Conservation (phyloP, 2,888 invertebrate genomes). For the Barypeithes pellucidus region DNA sequence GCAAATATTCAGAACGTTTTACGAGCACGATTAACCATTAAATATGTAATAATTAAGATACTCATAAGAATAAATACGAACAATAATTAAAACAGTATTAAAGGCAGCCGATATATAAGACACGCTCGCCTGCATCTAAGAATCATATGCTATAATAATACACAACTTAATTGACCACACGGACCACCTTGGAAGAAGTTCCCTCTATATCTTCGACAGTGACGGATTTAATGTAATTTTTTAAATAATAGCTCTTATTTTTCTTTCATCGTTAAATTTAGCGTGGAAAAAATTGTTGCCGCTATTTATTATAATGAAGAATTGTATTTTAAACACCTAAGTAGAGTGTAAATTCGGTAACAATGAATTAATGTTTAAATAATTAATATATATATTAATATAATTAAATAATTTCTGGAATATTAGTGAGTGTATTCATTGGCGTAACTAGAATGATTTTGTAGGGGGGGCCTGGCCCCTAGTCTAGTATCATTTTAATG, state of each 20-base stretch:
- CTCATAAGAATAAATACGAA: conserved; percentile 21
- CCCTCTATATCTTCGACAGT: conserved; percentile 44
- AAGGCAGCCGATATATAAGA: conserved; percentile 48
- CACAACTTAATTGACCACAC: conserved; percentile 65
- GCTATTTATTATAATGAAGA: conserved; percentile 4
- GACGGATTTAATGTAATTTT: conserved; percentile 45
- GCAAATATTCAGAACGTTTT: too few species aligned
- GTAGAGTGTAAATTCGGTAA: background rate
- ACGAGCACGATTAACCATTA: background rate
- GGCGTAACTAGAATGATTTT: too few species aligned
- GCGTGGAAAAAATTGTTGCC: conserved; percentile 5
- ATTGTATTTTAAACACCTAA: conserved; percentile 8
- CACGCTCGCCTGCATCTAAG: conserved; percentile 52
- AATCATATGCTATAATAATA: conserved; percentile 66
- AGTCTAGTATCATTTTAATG: too few species aligned
- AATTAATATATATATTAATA: too few species aligned
- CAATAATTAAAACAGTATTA: conserved; percentile 47
- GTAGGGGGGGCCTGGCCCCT: too few species aligned
- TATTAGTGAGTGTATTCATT: too few species aligned
- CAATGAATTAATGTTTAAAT: background rate
- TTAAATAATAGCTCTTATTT: conserved; percentile 33
- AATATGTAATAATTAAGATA: background rate
- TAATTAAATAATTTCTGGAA: too few species aligned
- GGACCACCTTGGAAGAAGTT: conserved; percentile 64
- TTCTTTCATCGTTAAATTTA: conserved; percentile 17